Conservation (phyloP, 2,888 invertebrate species). For the Imbricaverruca yamaguchii region DNA sequence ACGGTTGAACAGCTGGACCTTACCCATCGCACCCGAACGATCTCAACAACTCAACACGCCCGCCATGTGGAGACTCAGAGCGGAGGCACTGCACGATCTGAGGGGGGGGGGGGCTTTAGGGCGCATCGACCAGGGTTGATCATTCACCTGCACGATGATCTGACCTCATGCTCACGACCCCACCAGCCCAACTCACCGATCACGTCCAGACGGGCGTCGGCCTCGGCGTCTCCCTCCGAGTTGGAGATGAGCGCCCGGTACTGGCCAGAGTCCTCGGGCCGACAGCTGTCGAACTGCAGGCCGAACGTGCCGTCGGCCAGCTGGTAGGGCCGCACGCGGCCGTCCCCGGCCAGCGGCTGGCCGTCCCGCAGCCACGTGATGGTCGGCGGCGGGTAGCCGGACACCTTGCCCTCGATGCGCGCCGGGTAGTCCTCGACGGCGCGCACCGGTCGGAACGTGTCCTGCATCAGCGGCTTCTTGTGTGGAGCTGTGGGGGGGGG, state of each 20-base stretch:
- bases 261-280: constrained; percentile 58
- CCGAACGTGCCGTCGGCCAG: constrained; percentile 67
- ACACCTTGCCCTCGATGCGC: constrained; percentile 20
- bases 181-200: constrained; percentile 43
- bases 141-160: no score
- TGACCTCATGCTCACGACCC: no score
- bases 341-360: constrained; percentile 64
- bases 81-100: no score
- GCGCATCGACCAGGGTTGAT: no score
- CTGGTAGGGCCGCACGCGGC: constrained; percentile 52
- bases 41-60: no score
- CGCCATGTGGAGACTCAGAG: no score
- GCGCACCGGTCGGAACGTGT: background rate
- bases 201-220: constrained; percentile 54
- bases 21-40: no score
- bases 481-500: background rate
- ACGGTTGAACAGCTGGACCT: no score
- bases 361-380: constrained; percentile 38
- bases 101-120: no score
- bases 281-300: constrained; percentile 48
- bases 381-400: constrained; percentile 33
- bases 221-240: constrained; percentile 68
- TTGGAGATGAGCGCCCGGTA: constrained; percentile 73
- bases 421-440: constrained; percentile 10
- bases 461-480: constrained; percentile 45